Evolutionary conservation across 1,140 invertebrate species (phyloP), one percentile per base, ranked within the genome.

Genomic region (Caenorhabditis brenneri): DNA sequence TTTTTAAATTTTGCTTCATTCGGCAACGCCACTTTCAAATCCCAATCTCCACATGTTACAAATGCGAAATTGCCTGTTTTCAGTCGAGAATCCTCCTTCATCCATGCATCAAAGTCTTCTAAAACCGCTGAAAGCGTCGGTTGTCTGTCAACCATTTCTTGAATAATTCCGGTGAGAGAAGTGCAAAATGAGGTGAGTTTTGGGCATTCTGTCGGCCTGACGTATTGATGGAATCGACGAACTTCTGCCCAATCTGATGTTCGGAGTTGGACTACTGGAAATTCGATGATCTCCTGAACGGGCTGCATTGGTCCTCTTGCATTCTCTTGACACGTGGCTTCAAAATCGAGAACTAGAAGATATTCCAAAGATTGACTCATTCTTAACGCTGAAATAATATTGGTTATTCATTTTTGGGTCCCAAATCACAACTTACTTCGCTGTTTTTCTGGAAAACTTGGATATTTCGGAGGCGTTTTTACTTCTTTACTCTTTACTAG

Each of bases 21-120:
- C 16, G 65, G 55, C 16, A 86, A 29, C 39, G 86, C 36, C 5
- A 42, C 46, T 29, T 74, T 65, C n/a, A 86, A 49, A 82, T 86
- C 85, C 79, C 84, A 86, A 42, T 86, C 85, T 31, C 85, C 85
- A 33, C 85, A 86, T 6, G 80, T 83, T 4, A 86, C 80, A 69
- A 86, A 81, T 15, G 84, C 48, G 22, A 53, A 86, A 49, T 86
- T 82, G 6, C 29, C 51, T 1, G n/a, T 22, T 51, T 80, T 27
- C 15, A 85, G 19, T 5, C 60, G 31, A 69, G 49, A 29, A 36
- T 85, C 58, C 7, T 79, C 58, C 27, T 51, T 85, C 83, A 86
- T 16, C 85, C 85, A 86, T 6, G 46, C 9, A 49, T 86, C 51
- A 39, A 85, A 85, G 4, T 48, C 29, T 24, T n/a, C 22, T 49